These are phyloP conservation scores for Musca domestica DNA, from an alignment of 1,140 invertebrate species.

Conservation along the genomic window DNA sequence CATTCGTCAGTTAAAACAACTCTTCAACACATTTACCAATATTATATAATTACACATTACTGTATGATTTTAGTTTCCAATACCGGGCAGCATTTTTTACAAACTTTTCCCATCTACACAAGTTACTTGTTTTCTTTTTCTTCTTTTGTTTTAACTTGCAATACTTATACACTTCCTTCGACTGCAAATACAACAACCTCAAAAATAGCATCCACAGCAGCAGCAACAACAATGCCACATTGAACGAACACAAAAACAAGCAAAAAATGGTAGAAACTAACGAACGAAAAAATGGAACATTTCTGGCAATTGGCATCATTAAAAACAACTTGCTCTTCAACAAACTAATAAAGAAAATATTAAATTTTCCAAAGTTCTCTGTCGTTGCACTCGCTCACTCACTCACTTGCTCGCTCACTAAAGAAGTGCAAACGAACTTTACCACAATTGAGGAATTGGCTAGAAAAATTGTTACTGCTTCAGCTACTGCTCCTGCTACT, in stretches of 20 bases:
- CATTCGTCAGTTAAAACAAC: too few relatives aligned
- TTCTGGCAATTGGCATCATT: constrained; percentile 15
- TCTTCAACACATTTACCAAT: too few relatives aligned
- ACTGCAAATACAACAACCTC: too few relatives aligned
- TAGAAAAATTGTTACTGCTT: neutral
- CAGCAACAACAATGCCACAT: too few relatives aligned
- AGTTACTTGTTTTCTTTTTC: too few relatives aligned
- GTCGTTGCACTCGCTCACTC: neutral
- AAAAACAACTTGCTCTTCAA: constrained; percentile 15
- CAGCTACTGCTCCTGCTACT: neutral
- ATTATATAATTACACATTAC: too few relatives aligned
- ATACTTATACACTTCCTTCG: too few relatives aligned
- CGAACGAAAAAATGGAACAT: neutral
- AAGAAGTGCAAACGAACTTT: neutral
- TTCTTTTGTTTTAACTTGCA: too few relatives aligned
- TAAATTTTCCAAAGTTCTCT: constrained; percentile 10
- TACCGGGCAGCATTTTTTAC: too few relatives aligned
- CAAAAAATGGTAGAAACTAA: neutral
- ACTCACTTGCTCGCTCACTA: neutral
- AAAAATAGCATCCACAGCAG: too few relatives aligned
- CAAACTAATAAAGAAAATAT: constrained; percentile 17
- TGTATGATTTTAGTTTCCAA: too few relatives aligned
- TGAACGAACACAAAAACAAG: neutral
- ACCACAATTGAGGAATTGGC: constrained; percentile 10
- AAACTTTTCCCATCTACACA: too few relatives aligned